These are phyloP conservation scores for Mnemiopsis leidyi DNA, from an alignment of 37 sponge, comb jelly and placozoan species.

Conservation along the genomic window DNA sequence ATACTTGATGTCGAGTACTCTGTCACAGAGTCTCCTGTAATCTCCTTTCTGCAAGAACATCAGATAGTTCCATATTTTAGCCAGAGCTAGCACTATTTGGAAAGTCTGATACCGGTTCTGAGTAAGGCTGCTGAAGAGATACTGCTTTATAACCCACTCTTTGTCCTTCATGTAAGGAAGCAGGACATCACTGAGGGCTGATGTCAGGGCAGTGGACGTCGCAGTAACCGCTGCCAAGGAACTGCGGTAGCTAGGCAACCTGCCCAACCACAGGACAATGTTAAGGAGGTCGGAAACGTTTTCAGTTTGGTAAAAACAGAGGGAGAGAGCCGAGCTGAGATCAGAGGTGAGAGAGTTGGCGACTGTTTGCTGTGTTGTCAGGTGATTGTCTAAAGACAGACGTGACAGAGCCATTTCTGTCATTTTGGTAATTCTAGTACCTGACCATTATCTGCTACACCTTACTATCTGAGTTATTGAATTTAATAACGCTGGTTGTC, in stretches of 20 bases:
- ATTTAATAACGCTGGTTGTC: too few relatives aligned
- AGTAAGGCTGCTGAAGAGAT: not conserved
- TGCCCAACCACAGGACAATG: conserved; percentile 49
- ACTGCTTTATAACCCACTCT: not conserved
- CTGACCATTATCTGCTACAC: too few relatives aligned
- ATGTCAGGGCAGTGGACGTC: not conserved
- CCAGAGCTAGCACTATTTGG: not conserved
- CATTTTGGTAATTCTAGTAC: too few relatives aligned
- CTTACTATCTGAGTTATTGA: too few relatives aligned
- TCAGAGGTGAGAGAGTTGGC: not conserved
- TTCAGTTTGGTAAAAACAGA: not conserved
- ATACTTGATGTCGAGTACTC: conserved; percentile 1
- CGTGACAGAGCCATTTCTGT: not conserved
- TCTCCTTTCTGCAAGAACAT: conserved; percentile 25
- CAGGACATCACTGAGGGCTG: not conserved
- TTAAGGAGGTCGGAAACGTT: not conserved
- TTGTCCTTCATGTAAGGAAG: not conserved
- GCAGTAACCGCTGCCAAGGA: not conserved
- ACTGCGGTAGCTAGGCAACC: not conserved
- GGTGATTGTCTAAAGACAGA: conserved; percentile 33
- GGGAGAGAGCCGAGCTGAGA: not conserved
- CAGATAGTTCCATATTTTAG: not conserved
- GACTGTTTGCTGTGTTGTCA: not conserved
- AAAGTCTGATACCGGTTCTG: not conserved
- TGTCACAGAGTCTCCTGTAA: not conserved